phyloP scores from a whole-genome alignment of 2,888 invertebrate genomes.

The Papilio gigon region DNA sequence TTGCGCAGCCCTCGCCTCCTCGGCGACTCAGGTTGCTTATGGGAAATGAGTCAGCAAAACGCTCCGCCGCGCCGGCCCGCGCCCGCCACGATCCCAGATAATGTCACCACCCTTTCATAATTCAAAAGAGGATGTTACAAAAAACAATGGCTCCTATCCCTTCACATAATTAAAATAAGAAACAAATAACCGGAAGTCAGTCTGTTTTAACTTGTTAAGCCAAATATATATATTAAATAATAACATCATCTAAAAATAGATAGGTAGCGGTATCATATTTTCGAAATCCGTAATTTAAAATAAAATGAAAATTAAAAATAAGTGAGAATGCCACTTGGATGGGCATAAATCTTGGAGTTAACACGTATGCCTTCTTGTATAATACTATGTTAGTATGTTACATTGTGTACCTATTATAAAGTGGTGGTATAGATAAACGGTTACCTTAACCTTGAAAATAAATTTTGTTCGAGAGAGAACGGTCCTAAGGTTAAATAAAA shows the following conservation, averaged over 20 bases:
- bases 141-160: slow-evolving; percentile 16
- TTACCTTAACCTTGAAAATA: too few relatives aligned
- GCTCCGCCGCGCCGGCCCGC: slow-evolving; percentile 1
- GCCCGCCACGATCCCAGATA: slow-evolving; percentile 29
- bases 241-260: too few relatives aligned
- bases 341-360: too few relatives aligned
- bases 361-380: too few relatives aligned
- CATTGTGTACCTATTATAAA: too few relatives aligned
- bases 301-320: too few relatives aligned
- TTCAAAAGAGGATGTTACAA: slow-evolving; percentile 27
- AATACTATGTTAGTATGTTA: too few relatives aligned
- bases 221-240: background rate
- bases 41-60: slow-evolving; percentile 41
- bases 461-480: background rate
- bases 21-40: slow-evolving; percentile 37
- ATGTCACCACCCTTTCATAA: slow-evolving; percentile 31
- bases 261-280: too few relatives aligned
- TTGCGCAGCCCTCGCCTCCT: slow-evolving; percentile 37
- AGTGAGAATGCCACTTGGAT: too few relatives aligned
- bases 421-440: too few relatives aligned
- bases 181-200: slow-evolving; percentile 19
- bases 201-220: background rate
- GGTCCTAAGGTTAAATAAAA: background rate
- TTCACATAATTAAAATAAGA: slow-evolving; percentile 16
- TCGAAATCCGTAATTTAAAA: too few relatives aligned